Evolutionary conservation across 2,797 vertebrate genomes (phyloP).

Genomic region (Thalassophryne amazonica): DNA sequence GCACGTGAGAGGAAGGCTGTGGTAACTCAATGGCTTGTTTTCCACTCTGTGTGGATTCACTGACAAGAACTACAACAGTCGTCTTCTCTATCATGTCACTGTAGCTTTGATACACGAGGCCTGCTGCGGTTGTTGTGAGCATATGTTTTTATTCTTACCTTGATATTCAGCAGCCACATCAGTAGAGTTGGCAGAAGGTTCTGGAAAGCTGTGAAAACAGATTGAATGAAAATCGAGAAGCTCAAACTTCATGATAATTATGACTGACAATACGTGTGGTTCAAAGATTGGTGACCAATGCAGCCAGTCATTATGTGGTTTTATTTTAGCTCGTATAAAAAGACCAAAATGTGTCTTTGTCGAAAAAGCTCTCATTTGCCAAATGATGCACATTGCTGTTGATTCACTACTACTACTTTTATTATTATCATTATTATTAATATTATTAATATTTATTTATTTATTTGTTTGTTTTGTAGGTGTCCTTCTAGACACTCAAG

Average conservation of each 20-base stretch:
- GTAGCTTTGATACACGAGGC: neutral
- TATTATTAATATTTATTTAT: too few species aligned
- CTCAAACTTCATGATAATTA: neutral
- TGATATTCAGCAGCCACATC: conserved; percentile 16
- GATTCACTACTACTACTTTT: too few species aligned
- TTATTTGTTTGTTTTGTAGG: too few species aligned
- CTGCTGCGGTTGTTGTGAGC: neutral
- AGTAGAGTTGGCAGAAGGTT: conserved; percentile 27
- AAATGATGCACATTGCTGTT: too few species aligned
- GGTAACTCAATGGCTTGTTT: neutral
- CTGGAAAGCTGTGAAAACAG: conserved; percentile 45
- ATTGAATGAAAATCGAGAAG: neutral
- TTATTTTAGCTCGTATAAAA: too few species aligned
- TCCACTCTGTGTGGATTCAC: neutral
- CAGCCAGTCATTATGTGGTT: too few species aligned
- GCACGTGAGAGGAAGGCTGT: neutral
- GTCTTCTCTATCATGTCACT: neutral
- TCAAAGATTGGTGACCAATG: too few species aligned
- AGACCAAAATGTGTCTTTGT: too few species aligned
- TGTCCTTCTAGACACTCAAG: too few species aligned
- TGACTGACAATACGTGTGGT: neutral
- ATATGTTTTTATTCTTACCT: conserved; percentile 51
- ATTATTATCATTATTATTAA: too few species aligned
- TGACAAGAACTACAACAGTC: neutral
- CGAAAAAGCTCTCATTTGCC: too few species aligned